Percentiles rank a stretch among this genome's conserved stretches.
phyloP scores from a whole-genome alignment of 2,113 vertebrate species.

The Gnathochromis pfefferi region DNA sequence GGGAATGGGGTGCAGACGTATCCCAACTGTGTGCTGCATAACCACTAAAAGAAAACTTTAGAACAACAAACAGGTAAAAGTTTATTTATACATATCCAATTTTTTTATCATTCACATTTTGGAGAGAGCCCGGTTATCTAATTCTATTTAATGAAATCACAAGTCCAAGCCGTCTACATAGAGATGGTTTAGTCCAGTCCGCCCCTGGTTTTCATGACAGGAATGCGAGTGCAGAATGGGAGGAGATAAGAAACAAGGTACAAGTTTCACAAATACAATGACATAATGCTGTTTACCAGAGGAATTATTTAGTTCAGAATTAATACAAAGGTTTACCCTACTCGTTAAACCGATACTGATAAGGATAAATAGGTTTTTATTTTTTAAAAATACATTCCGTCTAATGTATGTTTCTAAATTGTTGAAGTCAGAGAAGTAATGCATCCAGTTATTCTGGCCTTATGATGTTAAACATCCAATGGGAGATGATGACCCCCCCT shows the following conservation, averaged over 20 bases:
- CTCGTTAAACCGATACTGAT: not conserved
- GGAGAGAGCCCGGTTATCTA: accelerated
- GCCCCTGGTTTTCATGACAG: conserved; percentile 58
- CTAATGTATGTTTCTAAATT: not conserved
- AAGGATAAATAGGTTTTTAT: not conserved
- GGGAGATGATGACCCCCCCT: not conserved
- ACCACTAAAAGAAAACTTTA: accelerated
- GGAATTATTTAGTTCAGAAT: not conserved
- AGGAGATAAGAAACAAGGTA: conserved; percentile 52
- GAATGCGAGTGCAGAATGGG: conserved; percentile 58
- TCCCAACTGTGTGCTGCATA: not conserved
- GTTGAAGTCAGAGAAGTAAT: not conserved
- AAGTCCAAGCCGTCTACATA: not conserved
- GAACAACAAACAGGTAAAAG: accelerated
- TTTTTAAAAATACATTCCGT: not conserved
- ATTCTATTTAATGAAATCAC: not conserved
- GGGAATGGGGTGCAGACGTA: not conserved
- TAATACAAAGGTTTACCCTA: not conserved
- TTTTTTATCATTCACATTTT: accelerated
- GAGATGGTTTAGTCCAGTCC: conserved; percentile 42
- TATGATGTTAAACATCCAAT: not conserved
- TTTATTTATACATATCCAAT: accelerated
- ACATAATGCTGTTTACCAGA: not conserved
- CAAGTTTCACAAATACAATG: conserved; percentile 3
- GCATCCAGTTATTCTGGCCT: not conserved